Conservation (phyloP, 2,888 invertebrate genomes). For the Brassicogethes aeneus region DNA sequence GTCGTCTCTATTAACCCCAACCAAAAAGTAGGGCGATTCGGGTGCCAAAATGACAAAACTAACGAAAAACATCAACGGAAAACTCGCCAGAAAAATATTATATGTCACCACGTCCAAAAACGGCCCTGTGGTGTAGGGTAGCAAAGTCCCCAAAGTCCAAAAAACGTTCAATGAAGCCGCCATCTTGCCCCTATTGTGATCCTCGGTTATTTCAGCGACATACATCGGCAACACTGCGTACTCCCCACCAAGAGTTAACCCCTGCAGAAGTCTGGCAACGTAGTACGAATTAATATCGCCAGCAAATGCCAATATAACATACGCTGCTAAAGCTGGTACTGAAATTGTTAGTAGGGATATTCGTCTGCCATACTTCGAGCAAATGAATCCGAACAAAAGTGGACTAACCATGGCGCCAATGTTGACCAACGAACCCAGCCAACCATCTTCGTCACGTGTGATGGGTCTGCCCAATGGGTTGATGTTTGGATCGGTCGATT, state of each 20-base stretch:
- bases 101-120: slow-evolving; percentile 54
- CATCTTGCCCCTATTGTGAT: slow-evolving; percentile 66
- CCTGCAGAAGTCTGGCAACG: slow-evolving; percentile 43
- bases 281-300: slow-evolving; percentile 25
- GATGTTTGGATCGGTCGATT: slow-evolving; percentile 21
- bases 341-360: slow-evolving; percentile 50
- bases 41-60: slow-evolving; percentile 59
- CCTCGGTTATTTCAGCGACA: slow-evolving; percentile 72
- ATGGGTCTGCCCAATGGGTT: slow-evolving; percentile 36
- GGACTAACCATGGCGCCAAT: slow-evolving; percentile 52
- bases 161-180: slow-evolving; percentile 58
- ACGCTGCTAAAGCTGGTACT: slow-evolving; percentile 22
- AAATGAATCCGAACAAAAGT: slow-evolving; percentile 56
- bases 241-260: slow-evolving; percentile 58
- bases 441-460: slow-evolving; percentile 37
- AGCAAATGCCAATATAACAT: slow-evolving; percentile 21
- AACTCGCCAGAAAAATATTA: slow-evolving; percentile 41
- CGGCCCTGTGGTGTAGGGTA: slow-evolving; percentile 62
- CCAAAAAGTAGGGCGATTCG: slow-evolving; percentile 66
- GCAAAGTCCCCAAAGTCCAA: slow-evolving; percentile 57
- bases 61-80: slow-evolving; percentile 45
- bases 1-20: slow-evolving; percentile 47
- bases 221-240: slow-evolving; percentile 75
- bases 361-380: slow-evolving; percentile 59
- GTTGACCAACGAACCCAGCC: slow-evolving; percentile 44